These are phyloP conservation scores for Asteroscopus sphinx DNA, from an alignment of 2,888 invertebrate genomes.

Conservation along the genomic window DNA sequence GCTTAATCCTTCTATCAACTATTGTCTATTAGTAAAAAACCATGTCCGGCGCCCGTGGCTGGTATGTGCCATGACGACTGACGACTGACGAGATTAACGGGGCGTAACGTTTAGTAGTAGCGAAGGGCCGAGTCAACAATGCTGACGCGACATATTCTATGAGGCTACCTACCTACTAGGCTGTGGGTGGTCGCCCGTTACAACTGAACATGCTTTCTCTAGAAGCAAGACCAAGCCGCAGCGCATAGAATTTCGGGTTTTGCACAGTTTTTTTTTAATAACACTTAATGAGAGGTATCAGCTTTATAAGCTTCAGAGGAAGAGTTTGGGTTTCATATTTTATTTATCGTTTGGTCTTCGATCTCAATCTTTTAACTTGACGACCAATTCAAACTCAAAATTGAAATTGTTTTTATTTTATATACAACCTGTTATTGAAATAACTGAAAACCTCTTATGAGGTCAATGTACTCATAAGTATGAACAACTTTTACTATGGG, in stretches of 20 bases:
- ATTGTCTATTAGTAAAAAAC: slow-evolving; percentile 12
- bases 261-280: background rate
- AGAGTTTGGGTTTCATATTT: too few relatives aligned
- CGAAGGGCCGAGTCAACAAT: slow-evolving; percentile 77
- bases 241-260: background rate
- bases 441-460: too few relatives aligned
- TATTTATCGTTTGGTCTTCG: too few relatives aligned
- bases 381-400: too few relatives aligned
- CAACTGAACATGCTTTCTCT: slow-evolving; percentile 11
- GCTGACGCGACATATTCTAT: slow-evolving; percentile 79
- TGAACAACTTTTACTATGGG: too few relatives aligned
- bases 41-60: slow-evolving; percentile 23
- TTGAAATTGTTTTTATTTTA: too few relatives aligned
- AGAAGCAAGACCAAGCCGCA: background rate
- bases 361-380: too few relatives aligned
- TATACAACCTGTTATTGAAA: too few relatives aligned
- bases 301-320: too few relatives aligned
- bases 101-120: slow-evolving; percentile 80
- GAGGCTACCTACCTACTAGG: slow-evolving; percentile 57
- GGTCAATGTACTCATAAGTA: too few relatives aligned
- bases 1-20: slow-evolving; percentile 23
- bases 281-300: too few relatives aligned
- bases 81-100: slow-evolving; percentile 69
- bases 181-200: slow-evolving; percentile 79
- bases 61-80: slow-evolving; percentile 60